Percentiles rank a stretch among this genome's conserved stretches.
Conservation (phyloP, 2,113 vertebrate species). For the Varanus salvator region DNA sequence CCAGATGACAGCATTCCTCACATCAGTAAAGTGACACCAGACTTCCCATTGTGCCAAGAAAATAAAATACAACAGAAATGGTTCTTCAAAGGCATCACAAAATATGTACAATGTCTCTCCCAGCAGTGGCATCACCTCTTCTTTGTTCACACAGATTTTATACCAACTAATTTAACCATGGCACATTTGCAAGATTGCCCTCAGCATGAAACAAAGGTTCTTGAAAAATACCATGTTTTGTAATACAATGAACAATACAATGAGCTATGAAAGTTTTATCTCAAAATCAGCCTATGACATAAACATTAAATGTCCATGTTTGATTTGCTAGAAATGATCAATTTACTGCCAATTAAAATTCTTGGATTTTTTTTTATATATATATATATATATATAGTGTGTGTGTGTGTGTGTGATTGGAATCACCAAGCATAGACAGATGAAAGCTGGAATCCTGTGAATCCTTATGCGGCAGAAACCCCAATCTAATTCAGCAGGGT, state of each 20-base stretch:
- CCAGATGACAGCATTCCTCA: slow-evolving; percentile 4
- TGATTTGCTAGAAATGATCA: slow-evolving; percentile 28
- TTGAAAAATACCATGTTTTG: background rate
- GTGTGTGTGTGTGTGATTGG: background rate
- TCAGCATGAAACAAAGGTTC: background rate
- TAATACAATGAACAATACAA: background rate
- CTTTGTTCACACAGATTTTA: background rate
- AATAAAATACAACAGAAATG: background rate
- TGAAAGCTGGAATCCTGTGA: background rate
- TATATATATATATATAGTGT: background rate
- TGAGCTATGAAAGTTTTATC: background rate
- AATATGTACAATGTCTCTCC: background rate
- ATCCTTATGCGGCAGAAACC: background rate
- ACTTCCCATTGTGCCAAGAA: slow-evolving; percentile 23
- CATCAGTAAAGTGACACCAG: background rate
- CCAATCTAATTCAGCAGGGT: background rate
- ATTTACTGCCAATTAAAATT: slow-evolving; percentile 30
- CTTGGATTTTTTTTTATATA: slow-evolving; percentile 44
- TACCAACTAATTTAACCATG: background rate
- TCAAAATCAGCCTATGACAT: background rate
- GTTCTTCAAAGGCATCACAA: background rate
- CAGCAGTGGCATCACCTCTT: background rate
- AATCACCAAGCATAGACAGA: background rate
- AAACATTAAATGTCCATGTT: slow-evolving; percentile 14
- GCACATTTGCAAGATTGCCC: background rate